Base-by-base conservation (phyloP, 2,113 vertebrate genomes). In the Passer domesticus region DNA sequence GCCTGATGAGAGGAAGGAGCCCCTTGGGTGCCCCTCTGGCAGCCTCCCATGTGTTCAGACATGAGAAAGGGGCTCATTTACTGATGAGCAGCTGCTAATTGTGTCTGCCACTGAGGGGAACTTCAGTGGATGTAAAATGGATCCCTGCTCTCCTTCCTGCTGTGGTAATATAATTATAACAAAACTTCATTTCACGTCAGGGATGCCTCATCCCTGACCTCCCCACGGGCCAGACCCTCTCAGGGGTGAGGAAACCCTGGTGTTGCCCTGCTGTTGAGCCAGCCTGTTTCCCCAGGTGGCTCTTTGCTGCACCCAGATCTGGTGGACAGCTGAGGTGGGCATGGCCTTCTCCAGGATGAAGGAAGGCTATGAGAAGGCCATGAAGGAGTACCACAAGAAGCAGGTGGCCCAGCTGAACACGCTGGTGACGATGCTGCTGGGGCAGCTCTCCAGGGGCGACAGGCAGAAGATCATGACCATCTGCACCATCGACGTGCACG, bases 391-490 rank as follows among this genome's bases (percentile, higher is more conserved):
- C 93, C 98, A 98, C 87, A 99, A 97, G 97, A 99, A 99, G 80
- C 99, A 99, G 96, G 99, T 99, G 95, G 93, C 96, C 74, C 99
- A 99, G 96, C 98, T 99, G 87, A 99, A 99, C 97, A 98, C 98
- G 1, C 99, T 99, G 4, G 99, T 99, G 95, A 98, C 98, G 31
- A 98, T 99, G 99, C 98, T 99, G 85, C 95, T 99, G 13, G 99
- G 99, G 13, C 98, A 98, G 89, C 99, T 99, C 39, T 99, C 99
- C 18, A 97, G 97, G 13, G 99, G 99, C 0, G 98, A 99, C 94
- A 97, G 99, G 47, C 99, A 99, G 98, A 99, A 99, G 86, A 97
- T 99, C 95, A 99, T 99, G 99, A 99, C 99, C 95, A 98, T 99
- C 93, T 99, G 99, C 89, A 99, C 99, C 85, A 99, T 99, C 0